These are phyloP conservation scores for Ascidia mentula DNA, from an alignment of 23 tunicate genomes.

Conservation along the genomic window DNA sequence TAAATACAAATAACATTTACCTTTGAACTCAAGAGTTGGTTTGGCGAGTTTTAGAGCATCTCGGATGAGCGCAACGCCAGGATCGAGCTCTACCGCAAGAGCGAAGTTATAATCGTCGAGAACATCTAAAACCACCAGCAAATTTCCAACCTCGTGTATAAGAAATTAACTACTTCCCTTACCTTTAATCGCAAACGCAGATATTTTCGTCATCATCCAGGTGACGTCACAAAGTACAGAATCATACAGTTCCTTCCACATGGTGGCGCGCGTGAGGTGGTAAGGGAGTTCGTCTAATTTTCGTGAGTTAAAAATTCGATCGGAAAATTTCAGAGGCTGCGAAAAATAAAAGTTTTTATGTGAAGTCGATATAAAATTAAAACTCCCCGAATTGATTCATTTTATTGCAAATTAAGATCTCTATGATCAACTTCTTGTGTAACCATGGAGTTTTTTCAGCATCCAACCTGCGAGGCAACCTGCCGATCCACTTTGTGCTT, in stretches of 20 bases:
- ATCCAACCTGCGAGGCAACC: slow-evolving; percentile 73
- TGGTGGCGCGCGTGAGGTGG: slow-evolving; percentile 42
- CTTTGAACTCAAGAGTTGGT: slow-evolving; percentile 85
- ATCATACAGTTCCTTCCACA: slow-evolving; percentile 34
- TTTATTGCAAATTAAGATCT: too few relatives aligned
- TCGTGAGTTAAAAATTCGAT: slow-evolving; percentile 53
- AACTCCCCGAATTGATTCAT: too few relatives aligned
- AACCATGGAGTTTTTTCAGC: too few relatives aligned
- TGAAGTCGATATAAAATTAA: too few relatives aligned
- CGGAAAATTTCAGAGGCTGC: slow-evolving; percentile 57
- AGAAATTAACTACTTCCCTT: background rate
- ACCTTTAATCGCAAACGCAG: slow-evolving; percentile 91
- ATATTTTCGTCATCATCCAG: slow-evolving; percentile 53
- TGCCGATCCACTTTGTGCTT: slow-evolving; percentile 45
- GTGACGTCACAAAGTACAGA: slow-evolving; percentile 42
- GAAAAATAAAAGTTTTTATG: background rate
- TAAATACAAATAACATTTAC: too few relatives aligned
- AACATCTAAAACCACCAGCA: slow-evolving; percentile 29
- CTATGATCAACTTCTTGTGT: too few relatives aligned
- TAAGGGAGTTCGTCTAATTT: slow-evolving; percentile 73
- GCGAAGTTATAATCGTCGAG: slow-evolving; percentile 68
- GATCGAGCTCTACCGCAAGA: slow-evolving; percentile 21
- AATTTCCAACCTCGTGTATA: background rate
- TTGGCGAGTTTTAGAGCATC: slow-evolving; percentile 78
- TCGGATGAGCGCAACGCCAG: slow-evolving; percentile 32